These are phyloP conservation scores for Pemphredon lugubris DNA, from an alignment of 2,888 invertebrate species.

Conservation along the genomic window DNA sequence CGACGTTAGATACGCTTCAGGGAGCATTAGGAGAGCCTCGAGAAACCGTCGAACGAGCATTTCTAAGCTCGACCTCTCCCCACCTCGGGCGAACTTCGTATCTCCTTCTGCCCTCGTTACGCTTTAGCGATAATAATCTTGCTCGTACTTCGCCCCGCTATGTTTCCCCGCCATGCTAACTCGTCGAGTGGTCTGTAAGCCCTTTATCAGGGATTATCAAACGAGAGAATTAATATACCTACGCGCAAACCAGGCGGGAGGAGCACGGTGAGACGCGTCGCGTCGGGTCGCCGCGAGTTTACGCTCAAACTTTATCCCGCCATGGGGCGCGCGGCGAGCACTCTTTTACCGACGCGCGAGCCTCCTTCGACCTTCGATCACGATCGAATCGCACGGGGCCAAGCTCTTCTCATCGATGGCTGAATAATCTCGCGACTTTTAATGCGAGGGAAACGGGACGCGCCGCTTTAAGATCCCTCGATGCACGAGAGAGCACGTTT, in stretches of 20 bases:
- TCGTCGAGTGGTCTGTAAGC: constrained; percentile 12
- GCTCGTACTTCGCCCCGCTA: constrained; percentile 35
- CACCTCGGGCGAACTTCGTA: constrained; percentile 36
- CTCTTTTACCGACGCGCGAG: too few species aligned
- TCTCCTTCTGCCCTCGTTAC: constrained; percentile 54
- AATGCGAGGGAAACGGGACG: constrained; percentile 6
- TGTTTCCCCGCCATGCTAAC: constrained; percentile 27
- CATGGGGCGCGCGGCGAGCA: not conserved
- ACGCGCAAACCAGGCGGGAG: too few species aligned
- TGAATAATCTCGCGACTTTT: constrained; percentile 32
- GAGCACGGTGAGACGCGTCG: not conserved
- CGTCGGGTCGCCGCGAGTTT: not conserved
- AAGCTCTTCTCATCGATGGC: constrained; percentile 21
- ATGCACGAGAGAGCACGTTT: constrained; percentile 47
- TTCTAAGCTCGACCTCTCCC: constrained; percentile 52
- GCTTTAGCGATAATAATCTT: constrained; percentile 57
- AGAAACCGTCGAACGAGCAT: constrained; percentile 57
- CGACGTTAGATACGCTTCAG: constrained; percentile 65
- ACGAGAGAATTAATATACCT: not conserved
- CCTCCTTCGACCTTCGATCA: not conserved
- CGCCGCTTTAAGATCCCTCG: constrained; percentile 32
- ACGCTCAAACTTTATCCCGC: not conserved
- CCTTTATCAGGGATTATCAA: not conserved
- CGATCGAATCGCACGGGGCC: not conserved
- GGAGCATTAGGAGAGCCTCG: constrained; percentile 57